Evolutionary conservation across 2,113 vertebrate genomes (phyloP).

Genomic region (Turdus rufiventris): DNA sequence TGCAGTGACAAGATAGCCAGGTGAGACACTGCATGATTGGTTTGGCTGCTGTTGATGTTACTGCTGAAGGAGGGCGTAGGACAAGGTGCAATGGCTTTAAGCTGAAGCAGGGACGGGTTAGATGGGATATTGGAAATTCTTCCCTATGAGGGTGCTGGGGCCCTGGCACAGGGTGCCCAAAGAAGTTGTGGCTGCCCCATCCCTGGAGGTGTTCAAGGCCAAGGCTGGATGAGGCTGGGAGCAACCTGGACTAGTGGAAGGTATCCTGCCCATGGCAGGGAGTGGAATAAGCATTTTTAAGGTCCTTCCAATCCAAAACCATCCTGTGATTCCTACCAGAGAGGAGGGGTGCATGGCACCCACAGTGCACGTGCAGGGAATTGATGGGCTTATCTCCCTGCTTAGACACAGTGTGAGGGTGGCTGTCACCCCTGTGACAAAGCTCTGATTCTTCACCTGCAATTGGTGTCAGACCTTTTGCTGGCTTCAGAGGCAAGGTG

Average conservation of each 20-base stretch:
- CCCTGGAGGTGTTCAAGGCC: background rate
- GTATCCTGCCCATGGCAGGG: background rate
- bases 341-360: background rate
- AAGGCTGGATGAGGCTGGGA: background rate
- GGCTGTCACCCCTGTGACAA: background rate
- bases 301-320: background rate
- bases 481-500: background rate
- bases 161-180: background rate
- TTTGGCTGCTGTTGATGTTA: background rate
- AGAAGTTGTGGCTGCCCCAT: background rate
- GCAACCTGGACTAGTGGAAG: background rate
- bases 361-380: background rate
- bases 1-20: constrained; percentile 99
- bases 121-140: background rate
- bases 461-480: background rate
- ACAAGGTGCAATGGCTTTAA: background rate
- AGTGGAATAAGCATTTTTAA: background rate
- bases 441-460: background rate
- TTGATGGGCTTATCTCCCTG: background rate
- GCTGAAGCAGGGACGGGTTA: background rate
- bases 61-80: background rate
- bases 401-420: background rate
- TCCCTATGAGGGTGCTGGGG: background rate
- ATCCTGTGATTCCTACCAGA: background rate
- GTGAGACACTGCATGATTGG: constrained; percentile 40